phyloP scores from a whole-genome alignment of 2,113 vertebrate genomes.

The Chloroceryle aenea region DNA sequence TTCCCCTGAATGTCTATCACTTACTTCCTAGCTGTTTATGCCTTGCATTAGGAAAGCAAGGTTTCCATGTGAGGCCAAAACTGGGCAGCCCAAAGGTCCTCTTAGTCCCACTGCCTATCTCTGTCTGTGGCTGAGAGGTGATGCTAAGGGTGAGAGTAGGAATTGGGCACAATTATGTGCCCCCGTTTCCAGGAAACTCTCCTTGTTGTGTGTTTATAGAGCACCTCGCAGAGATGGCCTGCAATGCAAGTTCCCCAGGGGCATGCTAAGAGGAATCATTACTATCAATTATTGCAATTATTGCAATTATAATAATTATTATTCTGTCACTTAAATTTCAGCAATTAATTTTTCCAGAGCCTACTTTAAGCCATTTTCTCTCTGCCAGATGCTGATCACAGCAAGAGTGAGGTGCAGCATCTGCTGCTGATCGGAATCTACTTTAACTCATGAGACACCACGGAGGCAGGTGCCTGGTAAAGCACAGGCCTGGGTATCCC shows the following conservation, averaged over 20 bases:
- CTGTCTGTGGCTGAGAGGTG: fast-evolving
- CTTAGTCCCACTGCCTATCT: fast-evolving
- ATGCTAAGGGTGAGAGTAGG: background rate
- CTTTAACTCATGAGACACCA: background rate
- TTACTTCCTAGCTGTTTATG: background rate
- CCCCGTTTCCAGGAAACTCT: background rate
- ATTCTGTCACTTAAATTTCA: constrained; percentile 59
- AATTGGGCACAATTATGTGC: fast-evolving
- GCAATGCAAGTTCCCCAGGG: background rate
- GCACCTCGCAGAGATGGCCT: background rate
- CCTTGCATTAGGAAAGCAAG: background rate
- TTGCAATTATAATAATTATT: constrained; percentile 61
- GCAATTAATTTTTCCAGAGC: constrained; percentile 63
- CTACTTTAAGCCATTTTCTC: constrained; percentile 52
- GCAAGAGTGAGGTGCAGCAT: constrained; percentile 28
- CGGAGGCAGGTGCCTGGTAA: background rate
- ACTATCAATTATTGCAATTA: constrained; percentile 59
- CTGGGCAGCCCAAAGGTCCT: background rate
- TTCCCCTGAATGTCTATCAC: background rate
- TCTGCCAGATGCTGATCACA: constrained; percentile 61
- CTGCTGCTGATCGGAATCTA: constrained; percentile 29
- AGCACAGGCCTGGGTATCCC: background rate
- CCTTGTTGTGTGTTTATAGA: constrained; percentile 33
- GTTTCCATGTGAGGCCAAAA: background rate
- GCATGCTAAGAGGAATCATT: background rate